phyloP scores from a whole-genome alignment of 2,113 vertebrate species.

The Psittacula cyanocephala region DNA sequence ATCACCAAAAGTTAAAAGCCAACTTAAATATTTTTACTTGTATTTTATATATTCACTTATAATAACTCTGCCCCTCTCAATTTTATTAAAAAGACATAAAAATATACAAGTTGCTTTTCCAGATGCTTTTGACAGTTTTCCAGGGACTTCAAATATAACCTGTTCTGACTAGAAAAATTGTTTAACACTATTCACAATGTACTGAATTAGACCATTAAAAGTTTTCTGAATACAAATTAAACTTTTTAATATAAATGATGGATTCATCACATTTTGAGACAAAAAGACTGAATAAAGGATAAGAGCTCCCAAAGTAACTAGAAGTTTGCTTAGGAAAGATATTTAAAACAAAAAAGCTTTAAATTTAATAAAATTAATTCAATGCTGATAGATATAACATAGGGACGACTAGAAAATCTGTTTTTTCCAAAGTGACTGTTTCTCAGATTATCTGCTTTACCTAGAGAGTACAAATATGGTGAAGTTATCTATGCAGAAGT shows the following conservation, averaged over 20 bases:
- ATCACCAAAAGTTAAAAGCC: neutral
- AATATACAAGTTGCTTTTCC: neutral
- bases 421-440: neutral
- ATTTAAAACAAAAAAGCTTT: rapidly evolving
- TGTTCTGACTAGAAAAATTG: neutral
- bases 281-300: neutral
- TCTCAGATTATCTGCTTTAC: neutral
- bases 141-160: neutral
- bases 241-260: neutral
- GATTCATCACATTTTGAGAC: neutral
- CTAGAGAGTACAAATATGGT: neutral
- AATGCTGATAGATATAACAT: neutral
- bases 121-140: neutral
- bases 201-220: neutral
- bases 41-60: neutral
- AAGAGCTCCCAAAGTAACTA: neutral
- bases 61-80: neutral
- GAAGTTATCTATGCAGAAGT: neutral
- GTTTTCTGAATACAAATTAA: neutral
- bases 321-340: neutral
- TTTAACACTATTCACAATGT: neutral
- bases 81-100: neutral
- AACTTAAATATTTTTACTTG: neutral
- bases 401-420: neutral
- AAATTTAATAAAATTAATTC: neutral